These are phyloP conservation scores for Euproctis similis DNA, from an alignment of 2,888 invertebrate genomes.

Conservation along the genomic window DNA sequence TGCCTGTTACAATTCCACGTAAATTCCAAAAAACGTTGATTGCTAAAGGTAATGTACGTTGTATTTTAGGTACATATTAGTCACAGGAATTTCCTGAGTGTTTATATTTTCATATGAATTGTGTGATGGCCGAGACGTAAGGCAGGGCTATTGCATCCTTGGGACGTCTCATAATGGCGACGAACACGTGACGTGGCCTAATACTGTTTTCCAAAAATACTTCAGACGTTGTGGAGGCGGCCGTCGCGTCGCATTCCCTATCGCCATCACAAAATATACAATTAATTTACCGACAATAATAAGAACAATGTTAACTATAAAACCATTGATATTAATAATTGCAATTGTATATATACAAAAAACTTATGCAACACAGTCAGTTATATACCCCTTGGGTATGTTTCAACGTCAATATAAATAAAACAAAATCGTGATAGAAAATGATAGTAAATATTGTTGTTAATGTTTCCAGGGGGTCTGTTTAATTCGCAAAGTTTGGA, in stretches of 20 bases:
- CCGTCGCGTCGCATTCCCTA: slow-evolving; percentile 43
- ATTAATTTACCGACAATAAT: slow-evolving; percentile 20
- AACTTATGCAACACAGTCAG: slow-evolving; percentile 23
- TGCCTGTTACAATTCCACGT: too few relatives aligned
- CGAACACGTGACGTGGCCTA: slow-evolving; percentile 55
- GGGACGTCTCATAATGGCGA: too few relatives aligned
- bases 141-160: too few relatives aligned
- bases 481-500: slow-evolving; percentile 49
- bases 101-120: too few relatives aligned
- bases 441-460: slow-evolving; percentile 9
- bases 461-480: slow-evolving; percentile 60
- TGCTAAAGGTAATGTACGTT: too few relatives aligned
- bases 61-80: too few relatives aligned
- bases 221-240: slow-evolving; percentile 50
- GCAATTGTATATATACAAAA: slow-evolving; percentile 9
- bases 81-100: too few relatives aligned
- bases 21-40: too few relatives aligned
- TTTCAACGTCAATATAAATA: slow-evolving; percentile 4
- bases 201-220: slow-evolving; percentile 72
- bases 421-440: slow-evolving; percentile 1
- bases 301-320: slow-evolving; percentile 21
- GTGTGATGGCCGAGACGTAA: too few relatives aligned
- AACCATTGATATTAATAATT: slow-evolving; percentile 28
- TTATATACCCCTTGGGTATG: slow-evolving; percentile 54
- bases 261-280: slow-evolving; percentile 28